Evolutionary conservation across 2,797 vertebrate species (phyloP).

Genomic region (Bovichtus diacanthus): DNA sequence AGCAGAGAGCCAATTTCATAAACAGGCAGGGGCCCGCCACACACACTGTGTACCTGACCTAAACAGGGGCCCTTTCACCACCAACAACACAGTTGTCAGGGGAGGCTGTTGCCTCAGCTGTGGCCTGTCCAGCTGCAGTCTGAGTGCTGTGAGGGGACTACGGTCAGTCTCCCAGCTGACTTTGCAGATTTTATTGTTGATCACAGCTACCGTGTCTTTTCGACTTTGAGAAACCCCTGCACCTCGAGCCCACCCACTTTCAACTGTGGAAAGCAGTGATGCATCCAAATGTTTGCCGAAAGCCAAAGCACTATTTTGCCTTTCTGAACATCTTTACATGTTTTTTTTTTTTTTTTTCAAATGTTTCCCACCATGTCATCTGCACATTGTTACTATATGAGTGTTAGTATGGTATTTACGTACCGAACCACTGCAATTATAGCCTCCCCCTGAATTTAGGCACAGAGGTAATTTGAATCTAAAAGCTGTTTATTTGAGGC

Average conservation of each 20-base stretch:
- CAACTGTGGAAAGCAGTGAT: constrained; percentile 14
- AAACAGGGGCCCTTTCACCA: constrained; percentile 44
- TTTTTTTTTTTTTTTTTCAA: too few species aligned
- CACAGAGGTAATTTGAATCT: constrained; percentile 69
- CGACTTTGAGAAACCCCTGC: constrained; percentile 8
- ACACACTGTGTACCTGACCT: constrained; percentile 1
- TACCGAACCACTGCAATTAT: constrained; percentile 68
- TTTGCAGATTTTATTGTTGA: constrained; percentile 46
- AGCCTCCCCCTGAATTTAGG: constrained; percentile 58
- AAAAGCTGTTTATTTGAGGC: constrained; percentile 80
- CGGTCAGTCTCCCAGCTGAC: constrained; percentile 56
- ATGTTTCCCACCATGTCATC: constrained; percentile 13
- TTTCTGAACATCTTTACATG: constrained; percentile 28
- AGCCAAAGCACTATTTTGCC: constrained; percentile 20
- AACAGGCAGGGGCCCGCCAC: constrained; percentile 17
- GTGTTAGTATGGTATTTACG: constrained; percentile 34
- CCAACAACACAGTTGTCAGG: constrained; percentile 71
- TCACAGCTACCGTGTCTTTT: constrained; percentile 35
- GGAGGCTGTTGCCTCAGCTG: constrained; percentile 79
- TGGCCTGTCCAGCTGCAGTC: constrained; percentile 66
- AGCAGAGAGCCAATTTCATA: constrained; percentile 30
- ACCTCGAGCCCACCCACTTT: constrained; percentile 25
- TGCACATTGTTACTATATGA: constrained; percentile 26
- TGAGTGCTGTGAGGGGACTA: constrained; percentile 15
- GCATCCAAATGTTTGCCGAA: constrained; percentile 17